These are phyloP conservation scores for Cheirogaleus medius DNA, from an alignment of 2,113 vertebrate genomes.

Conservation along the genomic window DNA sequence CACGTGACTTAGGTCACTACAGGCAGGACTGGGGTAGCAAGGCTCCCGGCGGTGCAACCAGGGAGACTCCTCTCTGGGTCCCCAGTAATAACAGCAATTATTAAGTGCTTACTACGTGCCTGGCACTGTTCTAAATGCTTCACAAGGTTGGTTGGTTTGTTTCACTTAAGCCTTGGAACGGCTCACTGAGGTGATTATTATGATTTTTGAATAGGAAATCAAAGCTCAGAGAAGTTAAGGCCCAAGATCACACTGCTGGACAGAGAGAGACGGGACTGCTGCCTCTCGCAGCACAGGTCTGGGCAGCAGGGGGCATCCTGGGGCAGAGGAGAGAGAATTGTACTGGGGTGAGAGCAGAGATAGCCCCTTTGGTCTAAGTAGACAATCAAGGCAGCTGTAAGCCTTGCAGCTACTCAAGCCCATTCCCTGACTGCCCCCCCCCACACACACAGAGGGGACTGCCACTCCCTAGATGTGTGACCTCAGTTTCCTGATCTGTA, in stretches of 20 bases:
- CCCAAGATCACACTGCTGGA: background rate
- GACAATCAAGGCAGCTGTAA: background rate
- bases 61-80: background rate
- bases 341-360: background rate
- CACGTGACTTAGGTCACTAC: rapidly evolving
- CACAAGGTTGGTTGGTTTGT: background rate
- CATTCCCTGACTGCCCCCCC: background rate
- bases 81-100: background rate
- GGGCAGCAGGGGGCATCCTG: background rate
- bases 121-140: background rate
- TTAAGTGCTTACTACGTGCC: background rate
- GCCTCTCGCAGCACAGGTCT: background rate
- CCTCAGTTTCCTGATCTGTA: background rate
- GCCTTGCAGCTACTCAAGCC: background rate
- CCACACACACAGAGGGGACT: background rate
- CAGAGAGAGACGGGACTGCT: background rate
- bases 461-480: background rate
- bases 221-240: background rate
- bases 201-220: background rate
- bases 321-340: background rate
- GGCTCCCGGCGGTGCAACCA: background rate
- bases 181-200: background rate
- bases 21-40: rapidly evolving
- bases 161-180: background rate
- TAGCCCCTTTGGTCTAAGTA: background rate